Evolutionary conservation across 1,140 invertebrate species (phyloP).

Genomic region (Meloidogyne exigua): DNA sequence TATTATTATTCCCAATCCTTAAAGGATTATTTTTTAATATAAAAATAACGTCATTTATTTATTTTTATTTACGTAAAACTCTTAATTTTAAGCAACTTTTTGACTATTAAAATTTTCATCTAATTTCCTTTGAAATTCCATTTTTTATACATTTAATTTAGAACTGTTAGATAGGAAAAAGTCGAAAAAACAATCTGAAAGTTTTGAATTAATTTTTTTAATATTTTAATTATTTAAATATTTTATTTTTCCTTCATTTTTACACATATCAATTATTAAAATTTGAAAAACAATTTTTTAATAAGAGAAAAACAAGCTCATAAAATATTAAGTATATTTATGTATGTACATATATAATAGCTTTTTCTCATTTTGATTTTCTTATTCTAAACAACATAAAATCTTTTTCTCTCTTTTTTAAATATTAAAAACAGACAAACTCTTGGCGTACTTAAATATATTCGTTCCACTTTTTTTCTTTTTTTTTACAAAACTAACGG

Average conservation of each 20-base stretch:
- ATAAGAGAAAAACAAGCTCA: neutral
- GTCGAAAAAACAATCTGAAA: too few species aligned
- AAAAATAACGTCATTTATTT: neutral
- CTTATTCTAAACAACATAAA: neutral
- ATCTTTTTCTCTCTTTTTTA: neutral
- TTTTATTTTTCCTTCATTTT: too few species aligned
- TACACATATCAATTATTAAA: too few species aligned
- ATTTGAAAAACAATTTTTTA: neutral
- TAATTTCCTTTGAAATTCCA: neutral
- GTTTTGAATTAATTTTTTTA: too few species aligned
- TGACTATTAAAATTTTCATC: neutral
- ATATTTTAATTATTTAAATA: too few species aligned
- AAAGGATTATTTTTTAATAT: neutral
- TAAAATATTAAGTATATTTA: conserved; percentile 6
- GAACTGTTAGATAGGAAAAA: too few species aligned
- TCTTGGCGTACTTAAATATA: neutral
- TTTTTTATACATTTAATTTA: neutral
- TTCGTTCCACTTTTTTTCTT: neutral
- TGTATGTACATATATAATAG: too few species aligned
- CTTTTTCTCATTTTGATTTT: neutral
- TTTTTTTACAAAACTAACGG: neutral
- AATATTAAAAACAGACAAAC: neutral
- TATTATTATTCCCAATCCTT: too few species aligned
- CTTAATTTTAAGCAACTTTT: neutral
- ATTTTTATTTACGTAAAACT: neutral